Evolutionary conservation across 2,888 invertebrate species (phyloP), one percentile per base, ranked within the genome.

Genomic region (Xylota sylvarum): DNA sequence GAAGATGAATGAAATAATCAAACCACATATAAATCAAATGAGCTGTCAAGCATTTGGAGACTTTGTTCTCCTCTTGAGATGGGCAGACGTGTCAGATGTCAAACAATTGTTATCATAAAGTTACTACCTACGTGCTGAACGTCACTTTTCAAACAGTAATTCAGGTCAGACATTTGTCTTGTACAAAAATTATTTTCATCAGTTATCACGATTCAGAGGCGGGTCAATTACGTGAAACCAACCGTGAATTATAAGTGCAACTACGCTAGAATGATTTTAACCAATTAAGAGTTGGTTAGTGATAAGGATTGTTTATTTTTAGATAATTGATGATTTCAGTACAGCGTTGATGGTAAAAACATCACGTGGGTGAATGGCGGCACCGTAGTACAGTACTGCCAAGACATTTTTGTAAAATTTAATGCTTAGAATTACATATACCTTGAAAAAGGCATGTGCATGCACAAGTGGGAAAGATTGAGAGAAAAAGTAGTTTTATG

Each of bases 61-160:
- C 43, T 62, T 10, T 67, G 40, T 52, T 37, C 14, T 30, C 6
- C 17, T 70, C 19, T 37, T 5, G 14, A 10, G 32, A 37, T 17
- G 43, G 27, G 5, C 4, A 30, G 46, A 72, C 48, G 58, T 72
- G 72, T 72, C 72, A 60, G 17, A 46, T 70, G 43, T n/a, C 56
- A 56, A 58, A 46, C 23, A 58, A 32, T 30, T 19, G 35, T 60
- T 60, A 72, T 48, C 23, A 23, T 6, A 70, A 17, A 32, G 35
- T 32, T 56, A 19, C 35, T 48, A 72, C 48, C 58, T 23, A 35
- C 70, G 70, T 70, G 48, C 46, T 48, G 58, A 35, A 23, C 23
- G 58, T 27, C 46, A 46, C n/a, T 23, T 58, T 58, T 27, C 30
- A 5, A 35, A n/a, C 14, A 32, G 19, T 4, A 55, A 70, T 32